Conservation (phyloP, 2,797 vertebrate genomes). For the Microchirus variegatus region DNA sequence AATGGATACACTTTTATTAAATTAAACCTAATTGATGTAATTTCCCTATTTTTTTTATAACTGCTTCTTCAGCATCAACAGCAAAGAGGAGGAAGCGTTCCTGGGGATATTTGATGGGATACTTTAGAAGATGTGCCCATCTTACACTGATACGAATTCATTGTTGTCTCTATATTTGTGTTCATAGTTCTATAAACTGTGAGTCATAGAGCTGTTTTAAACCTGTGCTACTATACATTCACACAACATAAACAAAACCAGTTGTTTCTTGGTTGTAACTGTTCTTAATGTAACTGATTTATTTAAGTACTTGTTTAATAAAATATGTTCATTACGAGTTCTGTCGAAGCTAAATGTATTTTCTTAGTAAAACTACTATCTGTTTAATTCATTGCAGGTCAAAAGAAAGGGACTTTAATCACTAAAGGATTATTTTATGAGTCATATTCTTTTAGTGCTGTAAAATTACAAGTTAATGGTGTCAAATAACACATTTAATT, state of each 20-base stretch:
- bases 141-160: not conserved
- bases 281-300: conserved; percentile 13
- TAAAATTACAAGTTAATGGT: too few species aligned
- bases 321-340: conserved; percentile 20
- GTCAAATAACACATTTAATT: too few species aligned
- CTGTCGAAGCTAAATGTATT: not conserved
- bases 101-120: conserved; percentile 95
- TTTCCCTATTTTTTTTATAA: conserved; percentile 2
- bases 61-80: conserved; percentile 63
- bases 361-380: too few species aligned
- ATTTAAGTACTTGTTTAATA: conserved; percentile 24
- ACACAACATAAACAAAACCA: conserved; percentile 4
- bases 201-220: conserved; percentile 9
- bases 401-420: too few species aligned
- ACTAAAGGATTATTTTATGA: too few species aligned
- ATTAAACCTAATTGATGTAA: not conserved
- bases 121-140: conserved; percentile 77
- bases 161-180: conserved; percentile 17
- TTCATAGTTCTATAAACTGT: conserved; percentile 4
- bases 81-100: conserved; percentile 84
- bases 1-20: not conserved
- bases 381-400: too few species aligned
- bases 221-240: conserved; percentile 3
- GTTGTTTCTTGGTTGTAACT: conserved; percentile 10
- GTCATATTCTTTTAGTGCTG: too few species aligned